Evolutionary conservation across 1,140 invertebrate genomes (phyloP), one percentile per base, ranked within the genome.

Genomic region (Drosophila kurseongensis): DNA sequence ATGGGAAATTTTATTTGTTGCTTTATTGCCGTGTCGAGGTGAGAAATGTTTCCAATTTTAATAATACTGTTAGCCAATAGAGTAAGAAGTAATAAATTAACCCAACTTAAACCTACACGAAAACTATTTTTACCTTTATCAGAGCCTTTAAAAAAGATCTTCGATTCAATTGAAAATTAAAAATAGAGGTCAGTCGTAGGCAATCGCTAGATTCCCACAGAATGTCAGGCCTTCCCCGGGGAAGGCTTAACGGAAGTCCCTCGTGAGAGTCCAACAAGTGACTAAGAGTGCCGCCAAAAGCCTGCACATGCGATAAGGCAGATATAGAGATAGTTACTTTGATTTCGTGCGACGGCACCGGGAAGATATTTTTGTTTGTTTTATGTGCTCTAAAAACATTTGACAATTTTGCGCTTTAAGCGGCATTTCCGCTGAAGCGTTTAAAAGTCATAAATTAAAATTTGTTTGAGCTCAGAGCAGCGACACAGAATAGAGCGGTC

Each of bases 371-470:
- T 56, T 44, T 44, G 16, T 56, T 57, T 56, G 50, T 54, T 75
- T 48, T 60, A 60, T 55, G 54, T 42, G 52, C 56, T 62, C 76
- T 58, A 75, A 52, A 73, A 55, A 58, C 62, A 59, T 63, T 82
- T 68, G 54, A 78, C 61, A 83, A 82, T 74, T 85, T 90, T 65
- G 55, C 78, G 85, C 85, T 89, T 89, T 89, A 89, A 80, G 85
- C 85, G 84, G 76, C 84, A 89, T 89, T 89, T 89, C 84, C 84
- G 84, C 73, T 84, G 65, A 51, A 81, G 23, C 65, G 75, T 74
- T 72, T 62, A 74, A 88, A 80, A 88, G 75, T 60, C 80, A 85
- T 89, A 89, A 89, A 89, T 88, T 88, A 89, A 88, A 88, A 88
- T 88, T 88, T 88, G 78, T 86, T 81, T 60, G 75, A 86, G 81